phyloP scores from a whole-genome alignment of 2,113 vertebrate genomes.

The Lamprologus ornatipinnis region DNA sequence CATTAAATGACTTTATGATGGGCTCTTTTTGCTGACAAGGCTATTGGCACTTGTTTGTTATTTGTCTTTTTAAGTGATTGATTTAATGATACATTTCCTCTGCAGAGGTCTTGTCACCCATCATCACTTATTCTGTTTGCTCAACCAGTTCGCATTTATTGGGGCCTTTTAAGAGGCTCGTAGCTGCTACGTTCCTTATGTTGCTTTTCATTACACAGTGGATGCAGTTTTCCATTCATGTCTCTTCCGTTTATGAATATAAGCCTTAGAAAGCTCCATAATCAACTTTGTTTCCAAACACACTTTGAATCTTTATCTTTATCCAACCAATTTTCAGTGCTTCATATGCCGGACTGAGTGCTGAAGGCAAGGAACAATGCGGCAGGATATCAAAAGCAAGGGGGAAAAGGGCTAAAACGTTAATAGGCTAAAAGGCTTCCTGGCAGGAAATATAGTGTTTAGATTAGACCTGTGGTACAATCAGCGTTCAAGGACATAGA shows the following conservation, averaged over 20 bases:
- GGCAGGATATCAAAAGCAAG: not conserved
- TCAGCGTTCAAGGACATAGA: conserved; percentile 57
- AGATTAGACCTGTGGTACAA: conserved; percentile 43
- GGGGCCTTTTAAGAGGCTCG: not conserved
- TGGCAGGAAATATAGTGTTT: conserved; percentile 45
- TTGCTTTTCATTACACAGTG: not conserved
- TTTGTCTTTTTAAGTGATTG: conserved; percentile 58
- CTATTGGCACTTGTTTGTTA: conserved; percentile 40
- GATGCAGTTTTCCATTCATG: not conserved
- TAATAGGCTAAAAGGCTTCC: conserved; percentile 55
- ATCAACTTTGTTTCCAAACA: not conserved
- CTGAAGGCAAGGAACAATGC: conserved; percentile 9
- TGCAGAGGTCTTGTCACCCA: not conserved
- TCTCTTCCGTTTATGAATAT: not conserved
- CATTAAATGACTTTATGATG: conserved; percentile 48
- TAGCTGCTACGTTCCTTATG: not conserved
- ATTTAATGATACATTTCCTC: conserved; percentile 33
- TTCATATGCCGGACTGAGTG: not conserved
- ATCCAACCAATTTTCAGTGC: not conserved
- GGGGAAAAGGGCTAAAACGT: not conserved
- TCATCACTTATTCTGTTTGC: not conserved
- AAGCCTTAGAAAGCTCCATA: not conserved
- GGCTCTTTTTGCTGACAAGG: conserved; percentile 55
- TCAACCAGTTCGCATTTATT: not conserved
- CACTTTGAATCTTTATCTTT: not conserved